Percentiles rank a stretch among this genome's conserved stretches.
Conservation (phyloP, 2,888 invertebrate species). For the Magallana nippona region DNA sequence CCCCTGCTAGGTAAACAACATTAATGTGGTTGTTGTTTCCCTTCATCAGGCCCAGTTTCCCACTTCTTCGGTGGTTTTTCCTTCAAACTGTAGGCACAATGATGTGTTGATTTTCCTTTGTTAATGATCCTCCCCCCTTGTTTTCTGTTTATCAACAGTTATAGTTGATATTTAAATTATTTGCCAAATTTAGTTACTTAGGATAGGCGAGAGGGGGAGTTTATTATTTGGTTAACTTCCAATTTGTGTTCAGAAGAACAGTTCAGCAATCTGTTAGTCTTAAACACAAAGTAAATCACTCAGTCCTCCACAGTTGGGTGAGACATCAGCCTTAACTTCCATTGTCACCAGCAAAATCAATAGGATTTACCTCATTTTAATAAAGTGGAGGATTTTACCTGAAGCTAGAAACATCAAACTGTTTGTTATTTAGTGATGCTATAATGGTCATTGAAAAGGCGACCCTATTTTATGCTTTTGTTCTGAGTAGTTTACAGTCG, state of each 20-base stretch:
- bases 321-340: background rate
- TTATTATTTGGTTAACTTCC: background rate
- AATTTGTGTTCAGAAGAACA: conserved; percentile 20
- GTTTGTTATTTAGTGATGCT: too few relatives aligned
- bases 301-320: background rate
- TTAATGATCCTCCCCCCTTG: background rate
- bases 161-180: conserved; percentile 4
- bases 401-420: too few relatives aligned
- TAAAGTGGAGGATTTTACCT: background rate
- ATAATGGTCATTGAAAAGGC: background rate
- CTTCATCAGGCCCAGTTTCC: too few relatives aligned
- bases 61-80: too few relatives aligned
- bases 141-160: background rate
- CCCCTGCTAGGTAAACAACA: too few relatives aligned
- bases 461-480: too few relatives aligned
- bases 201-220: background rate
- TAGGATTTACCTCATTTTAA: background rate
- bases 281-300: conserved; percentile 23
- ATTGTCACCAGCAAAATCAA: conserved; percentile 23
- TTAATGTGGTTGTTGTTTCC: too few relatives aligned
- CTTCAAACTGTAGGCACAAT: too few relatives aligned
- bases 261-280: background rate
- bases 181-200: conserved; percentile 3
- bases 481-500: too few relatives aligned
- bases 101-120: background rate